Evolutionary conservation across 2,888 invertebrate genomes (phyloP).

Genomic region (Diabrotica balteata): DNA sequence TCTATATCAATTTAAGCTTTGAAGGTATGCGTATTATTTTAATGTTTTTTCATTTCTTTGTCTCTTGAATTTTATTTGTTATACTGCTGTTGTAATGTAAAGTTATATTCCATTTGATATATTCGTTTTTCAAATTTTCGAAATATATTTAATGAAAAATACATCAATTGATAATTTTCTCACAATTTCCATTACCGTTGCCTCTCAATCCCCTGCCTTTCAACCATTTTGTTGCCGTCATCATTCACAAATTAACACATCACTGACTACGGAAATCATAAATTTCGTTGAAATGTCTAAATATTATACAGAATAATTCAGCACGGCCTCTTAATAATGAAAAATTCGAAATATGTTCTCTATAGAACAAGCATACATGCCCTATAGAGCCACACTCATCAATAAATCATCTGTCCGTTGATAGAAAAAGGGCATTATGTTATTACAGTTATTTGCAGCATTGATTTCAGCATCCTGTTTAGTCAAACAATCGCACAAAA

Average conservation of each 20-base stretch:
- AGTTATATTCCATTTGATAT: no score
- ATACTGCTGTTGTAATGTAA: no score
- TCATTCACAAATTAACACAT: slow-evolving; percentile 46
- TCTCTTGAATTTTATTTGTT: no score
- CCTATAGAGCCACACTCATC: slow-evolving; percentile 34
- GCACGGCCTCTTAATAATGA: slow-evolving; percentile 39
- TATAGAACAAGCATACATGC: slow-evolving; percentile 35
- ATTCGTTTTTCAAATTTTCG: no score
- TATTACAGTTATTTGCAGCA: slow-evolving; percentile 57
- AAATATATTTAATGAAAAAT: no score
- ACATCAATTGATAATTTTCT: no score
- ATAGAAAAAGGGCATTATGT: slow-evolving; percentile 50
- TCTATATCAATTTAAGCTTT: no score
- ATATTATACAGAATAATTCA: slow-evolving; percentile 43
- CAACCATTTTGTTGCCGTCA: slow-evolving; percentile 5
- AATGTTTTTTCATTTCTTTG: no score
- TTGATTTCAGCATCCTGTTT: slow-evolving; percentile 52
- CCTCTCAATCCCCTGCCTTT: background rate
- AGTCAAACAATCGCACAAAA: slow-evolving; percentile 50
- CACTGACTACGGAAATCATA: slow-evolving; percentile 45
- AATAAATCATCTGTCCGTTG: slow-evolving; percentile 57
- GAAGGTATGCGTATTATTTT: no score
- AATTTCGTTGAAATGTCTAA: slow-evolving; percentile 48
- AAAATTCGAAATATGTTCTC: slow-evolving; percentile 8
- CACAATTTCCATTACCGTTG: no score